Base-by-base conservation (phyloP, 1,140 invertebrate species). In the Euura lappo region DNA sequence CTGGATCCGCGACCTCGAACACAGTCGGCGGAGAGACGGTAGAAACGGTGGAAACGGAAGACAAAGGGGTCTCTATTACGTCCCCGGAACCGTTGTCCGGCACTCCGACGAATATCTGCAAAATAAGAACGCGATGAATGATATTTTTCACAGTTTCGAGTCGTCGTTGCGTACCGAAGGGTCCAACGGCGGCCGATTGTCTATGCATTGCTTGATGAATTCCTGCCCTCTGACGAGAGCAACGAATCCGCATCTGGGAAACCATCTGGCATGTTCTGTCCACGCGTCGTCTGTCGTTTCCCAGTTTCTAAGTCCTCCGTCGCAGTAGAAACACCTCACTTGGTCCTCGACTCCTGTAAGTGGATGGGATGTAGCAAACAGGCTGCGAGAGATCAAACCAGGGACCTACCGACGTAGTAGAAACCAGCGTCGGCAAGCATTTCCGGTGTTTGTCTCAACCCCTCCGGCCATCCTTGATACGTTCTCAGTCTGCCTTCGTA, bases 271-370 rank as follows among this genome's bases (percentile, higher is more conserved):
- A 87, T 98, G 97, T 83, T 98, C 96, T 65, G 90, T 88, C 96
- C 96, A 97, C 8, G 95, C 94, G 81, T 95, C 92, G 84, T 98
- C 97, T 13, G 91, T 90, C 51, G 90, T 88, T 84, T 95, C 93
- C 97, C 97, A 99, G 80, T 93, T 93, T 74, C 93, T 89, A 43
- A 98, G 87, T 0, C 95, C 95, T 44, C 95, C 95, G 82, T 95
- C 94, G 87, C 97, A 99, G 86, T 96, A 94, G 86, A 97, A 98
- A 88, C 97, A 99, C 68, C 94, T 91, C 4, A 97, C 96, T 88
- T 94, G 90, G 86, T 94, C 93, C 13, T 84, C 85, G 68, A 86
- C 81, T 46, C 91, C 92, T 86, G 28, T 89, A 78, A 28, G 28
- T 51, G 84, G 78, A 84, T 60, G 8, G 46, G 51, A 7, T 13